A percentile compares a stretch with the other conserved stretches of the same genome.
phyloP scores from a whole-genome alignment of 2,888 invertebrate genomes.

The Aleiodes alternator region DNA sequence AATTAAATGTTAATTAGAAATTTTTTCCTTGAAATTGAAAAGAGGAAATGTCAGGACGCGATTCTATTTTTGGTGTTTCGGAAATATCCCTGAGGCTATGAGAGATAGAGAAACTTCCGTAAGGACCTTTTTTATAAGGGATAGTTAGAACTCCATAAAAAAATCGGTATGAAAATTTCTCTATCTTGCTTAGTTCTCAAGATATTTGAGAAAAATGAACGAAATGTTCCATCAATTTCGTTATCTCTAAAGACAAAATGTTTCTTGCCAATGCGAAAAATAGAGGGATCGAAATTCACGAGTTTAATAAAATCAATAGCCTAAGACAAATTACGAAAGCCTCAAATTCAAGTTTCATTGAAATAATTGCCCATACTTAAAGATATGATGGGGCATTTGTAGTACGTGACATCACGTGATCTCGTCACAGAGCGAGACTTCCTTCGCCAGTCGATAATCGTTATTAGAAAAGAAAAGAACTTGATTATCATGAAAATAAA shows the following conservation, averaged over 20 bases:
- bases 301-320: background rate
- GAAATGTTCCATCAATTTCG: background rate
- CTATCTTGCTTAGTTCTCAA: no score
- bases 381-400: slow-evolving; percentile 3
- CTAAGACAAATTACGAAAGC: slow-evolving; percentile 17
- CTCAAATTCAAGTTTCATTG: slow-evolving; percentile 9
- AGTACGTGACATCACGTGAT: slow-evolving; percentile 27
- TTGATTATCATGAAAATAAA: no score
- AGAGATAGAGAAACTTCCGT: background rate
- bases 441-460: slow-evolving; percentile 14
- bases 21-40: background rate
- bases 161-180: no score
- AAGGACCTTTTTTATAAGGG: no score
- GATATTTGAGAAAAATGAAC: no score
- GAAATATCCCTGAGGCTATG: background rate
- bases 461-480: background rate
- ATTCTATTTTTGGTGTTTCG: background rate
- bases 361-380: slow-evolving; percentile 4
- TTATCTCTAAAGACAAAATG: no score
- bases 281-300: no score
- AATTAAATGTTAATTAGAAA: background rate
- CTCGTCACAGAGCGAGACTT: no score
- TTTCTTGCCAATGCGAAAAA: no score
- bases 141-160: no score
- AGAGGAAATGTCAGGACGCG: background rate